These are phyloP conservation scores for Acholoe squamosa DNA, from an alignment of 2,888 invertebrate genomes.

Conservation along the genomic window DNA sequence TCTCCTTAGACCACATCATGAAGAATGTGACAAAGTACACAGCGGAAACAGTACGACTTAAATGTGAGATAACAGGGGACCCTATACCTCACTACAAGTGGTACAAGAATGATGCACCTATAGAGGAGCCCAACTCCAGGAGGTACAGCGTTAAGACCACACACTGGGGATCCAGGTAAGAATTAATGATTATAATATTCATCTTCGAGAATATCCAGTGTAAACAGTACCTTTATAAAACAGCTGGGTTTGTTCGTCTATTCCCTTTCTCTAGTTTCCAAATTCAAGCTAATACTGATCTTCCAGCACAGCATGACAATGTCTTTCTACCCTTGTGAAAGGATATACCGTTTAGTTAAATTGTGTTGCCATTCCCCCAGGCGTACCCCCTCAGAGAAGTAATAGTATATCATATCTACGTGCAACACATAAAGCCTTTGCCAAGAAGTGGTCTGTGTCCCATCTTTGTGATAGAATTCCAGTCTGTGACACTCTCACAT, in stretches of 20 bases:
- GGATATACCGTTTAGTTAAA: too few species aligned
- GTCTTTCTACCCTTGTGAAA: too few species aligned
- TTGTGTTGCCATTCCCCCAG: too few species aligned
- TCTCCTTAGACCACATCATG: slow-evolving; percentile 85
- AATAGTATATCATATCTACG: too few species aligned
- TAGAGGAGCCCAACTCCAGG: slow-evolving; percentile 83
- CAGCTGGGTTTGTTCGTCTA: too few species aligned
- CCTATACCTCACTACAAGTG: slow-evolving; percentile 87
- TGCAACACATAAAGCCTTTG: too few species aligned
- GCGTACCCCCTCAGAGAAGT: too few species aligned
- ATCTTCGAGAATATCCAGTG: too few species aligned
- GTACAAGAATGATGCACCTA: slow-evolving; percentile 87
- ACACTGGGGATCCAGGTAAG: slow-evolving; percentile 80
- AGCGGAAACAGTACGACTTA: slow-evolving; percentile 86
- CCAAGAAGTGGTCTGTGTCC: neutral
- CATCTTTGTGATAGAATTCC: neutral
- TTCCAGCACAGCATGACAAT: too few species aligned
- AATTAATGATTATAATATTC: neutral
- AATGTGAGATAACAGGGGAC: slow-evolving; percentile 87
- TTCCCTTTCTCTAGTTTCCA: too few species aligned
- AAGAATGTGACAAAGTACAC: slow-evolving; percentile 85
- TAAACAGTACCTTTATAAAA: too few species aligned
- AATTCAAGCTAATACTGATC: too few species aligned
- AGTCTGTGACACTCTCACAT: neutral
- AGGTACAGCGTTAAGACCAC: slow-evolving; percentile 82